These are phyloP conservation scores for Dysidea cf. avara DNA, from an alignment of 37 sponge, comb jelly and placozoan genomes.

Conservation along the genomic window DNA sequence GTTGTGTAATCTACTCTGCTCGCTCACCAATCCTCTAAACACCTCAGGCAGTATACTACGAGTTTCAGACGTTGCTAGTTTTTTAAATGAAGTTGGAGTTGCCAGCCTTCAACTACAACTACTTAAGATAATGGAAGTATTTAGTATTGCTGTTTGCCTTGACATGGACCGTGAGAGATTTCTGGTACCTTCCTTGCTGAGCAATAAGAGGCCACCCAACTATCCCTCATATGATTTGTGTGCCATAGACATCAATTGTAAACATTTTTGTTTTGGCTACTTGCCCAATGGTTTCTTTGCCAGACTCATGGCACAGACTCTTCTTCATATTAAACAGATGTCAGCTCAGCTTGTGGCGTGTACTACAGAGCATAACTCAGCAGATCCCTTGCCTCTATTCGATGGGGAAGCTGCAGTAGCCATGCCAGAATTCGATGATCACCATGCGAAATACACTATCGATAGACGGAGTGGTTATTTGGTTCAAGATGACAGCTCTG, in stretches of 20 bases:
- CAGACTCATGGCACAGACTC: constrained; percentile 23
- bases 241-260: background rate
- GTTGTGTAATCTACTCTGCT: constrained; percentile 53
- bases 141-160: constrained; percentile 39
- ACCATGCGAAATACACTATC: too few species aligned
- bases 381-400: constrained; percentile 1
- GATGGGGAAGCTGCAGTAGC: background rate
- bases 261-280: constrained; percentile 34
- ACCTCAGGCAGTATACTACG: too few species aligned
- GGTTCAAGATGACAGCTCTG: constrained; percentile 36
- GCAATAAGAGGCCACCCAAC: constrained; percentile 18
- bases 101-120: background rate
- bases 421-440: constrained; percentile 6
- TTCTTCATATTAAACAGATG: constrained; percentile 39
- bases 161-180: constrained; percentile 38
- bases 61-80: too few species aligned
- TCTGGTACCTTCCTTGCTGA: constrained; percentile 53
- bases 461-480: too few species aligned
- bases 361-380: too few species aligned
- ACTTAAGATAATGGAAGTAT: constrained; percentile 30
- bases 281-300: constrained; percentile 46
- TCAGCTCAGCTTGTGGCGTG: constrained; percentile 51
- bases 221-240: constrained; percentile 59
- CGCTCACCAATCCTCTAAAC: constrained; percentile 3
- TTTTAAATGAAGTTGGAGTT: constrained; percentile 34